Conservation (phyloP, 2,113 vertebrate genomes). For the Semicossyphus pulcher region DNA sequence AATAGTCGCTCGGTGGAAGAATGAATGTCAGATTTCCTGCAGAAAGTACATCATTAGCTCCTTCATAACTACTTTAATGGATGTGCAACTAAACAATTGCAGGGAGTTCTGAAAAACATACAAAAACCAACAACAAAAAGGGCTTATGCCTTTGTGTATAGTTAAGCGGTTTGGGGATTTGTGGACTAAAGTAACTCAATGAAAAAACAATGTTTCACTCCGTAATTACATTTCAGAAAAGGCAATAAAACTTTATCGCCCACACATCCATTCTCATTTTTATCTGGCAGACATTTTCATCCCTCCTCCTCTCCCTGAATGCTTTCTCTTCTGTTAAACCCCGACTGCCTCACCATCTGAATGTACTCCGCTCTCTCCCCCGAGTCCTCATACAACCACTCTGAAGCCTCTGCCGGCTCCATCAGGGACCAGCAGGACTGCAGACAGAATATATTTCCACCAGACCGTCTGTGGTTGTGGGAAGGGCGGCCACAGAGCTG, state of each 20-base stretch:
- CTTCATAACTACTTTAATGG: constrained; percentile 1
- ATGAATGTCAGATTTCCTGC: constrained; percentile 7
- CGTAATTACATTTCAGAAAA: constrained; percentile 55
- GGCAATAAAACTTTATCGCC: constrained; percentile 58
- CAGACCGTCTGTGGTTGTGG: constrained; percentile 64
- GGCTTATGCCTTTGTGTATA: not conserved
- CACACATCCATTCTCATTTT: constrained; percentile 47
- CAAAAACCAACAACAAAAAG: not conserved
- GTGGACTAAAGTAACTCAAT: constrained; percentile 34
- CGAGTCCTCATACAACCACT: constrained; percentile 60
- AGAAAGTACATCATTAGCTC: constrained; percentile 29
- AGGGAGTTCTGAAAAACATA: constrained; percentile 1
- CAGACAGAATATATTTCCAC: constrained; percentile 64
- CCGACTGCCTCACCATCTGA: constrained; percentile 53
- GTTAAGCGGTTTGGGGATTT: constrained; percentile 17
- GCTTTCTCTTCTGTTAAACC: constrained; percentile 41
- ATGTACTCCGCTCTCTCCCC: constrained; percentile 58
- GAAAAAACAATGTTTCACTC: constrained; percentile 48
- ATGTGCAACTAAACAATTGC: constrained; percentile 14
- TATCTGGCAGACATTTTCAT: constrained; percentile 46
- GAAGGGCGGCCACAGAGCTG: constrained; percentile 47
- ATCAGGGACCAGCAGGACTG: constrained; percentile 46
- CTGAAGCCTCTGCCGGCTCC: constrained; percentile 63
- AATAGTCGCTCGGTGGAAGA: constrained; percentile 11
- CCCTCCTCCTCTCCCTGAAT: constrained; percentile 12